Base-by-base conservation (phyloP, 2,888 invertebrate genomes). In the Ferdinandea cuprea region DNA sequence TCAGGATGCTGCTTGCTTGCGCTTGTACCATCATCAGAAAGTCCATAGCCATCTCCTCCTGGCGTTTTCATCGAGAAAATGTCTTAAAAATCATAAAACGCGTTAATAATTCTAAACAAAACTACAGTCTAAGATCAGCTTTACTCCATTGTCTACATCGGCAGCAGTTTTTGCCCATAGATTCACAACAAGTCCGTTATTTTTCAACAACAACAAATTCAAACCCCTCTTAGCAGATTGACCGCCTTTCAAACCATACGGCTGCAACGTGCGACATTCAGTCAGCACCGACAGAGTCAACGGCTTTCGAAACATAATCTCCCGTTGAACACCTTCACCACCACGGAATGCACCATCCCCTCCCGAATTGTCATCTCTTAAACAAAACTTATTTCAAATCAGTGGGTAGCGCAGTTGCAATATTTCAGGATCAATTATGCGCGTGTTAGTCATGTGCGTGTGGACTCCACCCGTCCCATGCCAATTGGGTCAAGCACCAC, bases 381-480 rank as follows among this genome's bases (percentile, higher is more conserved):
- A 92, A 9, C 94, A 94, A 91, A 99, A 99, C 86, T 93, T 93
- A 35, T 94, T 92, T 52, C 99, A 93, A 50, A 98, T 93, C 69
- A 99, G 95, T 0, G 99, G 99, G 91, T 99, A 99, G 46, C 98
- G 94, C 44, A 95, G 92, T 91, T 99, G 99, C 52, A 99, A 91
- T 66, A 99, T 97, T 92, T 99, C 99, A 0, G 98, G 96, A 91
- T 99, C 99, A 0, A 99, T 99, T 85, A 99, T 99, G 73, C 99
- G 93, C 0, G 99, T 99, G 91, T 99, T 99, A 17, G 99, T 99
- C 99, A 99, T 99, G 91, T 99, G 99, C 0, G 97, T 96, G 90
- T 99, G 99, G 0, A 99, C 96, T 0, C 99, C 99, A 81, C 97
- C 96, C 52, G 95, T 93, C 0, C 99, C 99, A 88, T 95, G 90